Conservation (phyloP, 2,113 vertebrate genomes). For the Scomber japonicus region DNA sequence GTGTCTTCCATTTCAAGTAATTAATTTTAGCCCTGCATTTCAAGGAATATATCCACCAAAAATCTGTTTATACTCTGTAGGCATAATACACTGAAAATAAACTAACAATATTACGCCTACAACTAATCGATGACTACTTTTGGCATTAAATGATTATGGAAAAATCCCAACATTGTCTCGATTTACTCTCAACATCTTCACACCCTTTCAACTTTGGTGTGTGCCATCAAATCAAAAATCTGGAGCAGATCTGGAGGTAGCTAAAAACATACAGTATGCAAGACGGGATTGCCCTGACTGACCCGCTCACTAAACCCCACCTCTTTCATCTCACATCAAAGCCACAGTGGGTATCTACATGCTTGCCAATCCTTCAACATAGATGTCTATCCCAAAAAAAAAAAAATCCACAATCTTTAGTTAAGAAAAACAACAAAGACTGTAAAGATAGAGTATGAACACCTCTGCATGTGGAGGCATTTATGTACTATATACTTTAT, state of each 20-base stretch:
- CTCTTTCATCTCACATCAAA: slow-evolving; percentile 54
- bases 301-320: slow-evolving; percentile 25
- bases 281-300: background rate
- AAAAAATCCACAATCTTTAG: background rate
- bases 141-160: background rate
- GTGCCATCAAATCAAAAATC: slow-evolving; percentile 5
- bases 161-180: background rate
- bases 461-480: background rate
- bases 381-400: background rate
- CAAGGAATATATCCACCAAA: too few species aligned
- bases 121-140: background rate
- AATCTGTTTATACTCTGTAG: too few species aligned
- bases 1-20: background rate
- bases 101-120: too few species aligned
- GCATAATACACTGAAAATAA: too few species aligned
- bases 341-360: slow-evolving; percentile 11
- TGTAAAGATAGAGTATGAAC: background rate
- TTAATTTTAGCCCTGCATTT: too few species aligned
- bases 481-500: background rate
- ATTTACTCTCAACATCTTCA: background rate
- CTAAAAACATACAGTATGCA: slow-evolving; percentile 22
- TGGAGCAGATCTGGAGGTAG: slow-evolving; percentile 23
- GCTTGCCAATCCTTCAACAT: background rate
- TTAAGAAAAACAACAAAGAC: background rate
- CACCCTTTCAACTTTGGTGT: background rate